Percentiles rank a stretch among this genome's conserved stretches.
These are phyloP conservation scores for Tinamus major DNA, from an alignment of 2,797 vertebrate species.

Conservation along the genomic window DNA sequence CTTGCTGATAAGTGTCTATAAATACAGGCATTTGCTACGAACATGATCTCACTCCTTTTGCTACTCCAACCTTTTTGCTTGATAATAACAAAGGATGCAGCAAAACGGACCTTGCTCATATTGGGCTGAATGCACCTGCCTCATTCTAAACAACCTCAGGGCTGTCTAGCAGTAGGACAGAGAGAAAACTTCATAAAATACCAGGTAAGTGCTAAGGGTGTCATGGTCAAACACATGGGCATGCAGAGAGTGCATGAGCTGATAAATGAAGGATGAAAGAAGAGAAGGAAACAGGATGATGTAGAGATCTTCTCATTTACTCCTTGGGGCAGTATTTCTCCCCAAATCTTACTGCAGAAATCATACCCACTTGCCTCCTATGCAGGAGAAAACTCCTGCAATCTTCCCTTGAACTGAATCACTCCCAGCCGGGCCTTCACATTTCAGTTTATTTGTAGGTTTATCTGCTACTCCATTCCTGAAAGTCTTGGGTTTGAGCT, in stretches of 20 bases:
- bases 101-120: neutral
- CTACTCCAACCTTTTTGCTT: neutral
- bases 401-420: neutral
- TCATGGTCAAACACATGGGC: neutral
- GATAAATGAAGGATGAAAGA: slow-evolving; percentile 42
- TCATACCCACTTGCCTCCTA: neutral
- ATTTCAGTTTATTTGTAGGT: neutral
- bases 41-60: neutral
- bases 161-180: neutral
- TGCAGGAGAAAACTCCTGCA: neutral
- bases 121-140: neutral
- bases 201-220: slow-evolving; percentile 19
- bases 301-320: neutral
- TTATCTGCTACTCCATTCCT: neutral
- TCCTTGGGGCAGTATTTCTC: neutral
- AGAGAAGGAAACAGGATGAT: slow-evolving; percentile 20
- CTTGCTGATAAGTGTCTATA: neutral
- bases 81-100: neutral
- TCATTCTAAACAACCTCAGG: neutral
- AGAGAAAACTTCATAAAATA: neutral
- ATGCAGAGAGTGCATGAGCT: slow-evolving; percentile 13
- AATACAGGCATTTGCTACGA: neutral
- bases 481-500: neutral
- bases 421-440: neutral
- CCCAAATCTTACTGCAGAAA: neutral